Evolutionary conservation across 2,797 vertebrate genomes (phyloP).

Genomic region (Pipistrellus pygmaeus): DNA sequence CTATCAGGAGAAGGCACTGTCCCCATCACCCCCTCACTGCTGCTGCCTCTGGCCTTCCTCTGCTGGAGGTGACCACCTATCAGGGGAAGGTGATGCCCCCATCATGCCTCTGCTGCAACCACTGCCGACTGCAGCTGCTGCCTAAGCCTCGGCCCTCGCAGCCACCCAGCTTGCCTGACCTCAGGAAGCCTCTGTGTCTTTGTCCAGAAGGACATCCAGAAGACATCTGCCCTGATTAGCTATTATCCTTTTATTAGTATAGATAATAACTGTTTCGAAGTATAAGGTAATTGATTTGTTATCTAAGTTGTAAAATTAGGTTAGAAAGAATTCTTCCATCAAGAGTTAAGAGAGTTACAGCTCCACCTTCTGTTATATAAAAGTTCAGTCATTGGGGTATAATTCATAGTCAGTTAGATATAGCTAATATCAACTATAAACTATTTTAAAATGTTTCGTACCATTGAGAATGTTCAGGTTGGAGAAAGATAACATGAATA

Average conservation of each 20-base stretch:
- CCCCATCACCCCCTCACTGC: too few relatives aligned
- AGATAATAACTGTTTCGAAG: not conserved
- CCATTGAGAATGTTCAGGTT: not conserved
- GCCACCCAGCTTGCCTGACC: too few relatives aligned
- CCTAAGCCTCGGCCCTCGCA: too few relatives aligned
- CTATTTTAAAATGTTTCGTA: conserved; percentile 8
- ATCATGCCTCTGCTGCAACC: too few relatives aligned
- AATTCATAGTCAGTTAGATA: not conserved
- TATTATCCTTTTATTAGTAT: too few relatives aligned
- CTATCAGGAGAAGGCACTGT: too few relatives aligned
- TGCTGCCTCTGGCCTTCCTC: too few relatives aligned
- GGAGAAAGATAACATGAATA: not conserved
- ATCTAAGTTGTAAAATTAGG: conserved; percentile 35
- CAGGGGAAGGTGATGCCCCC: too few relatives aligned
- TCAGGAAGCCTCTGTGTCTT: too few relatives aligned
- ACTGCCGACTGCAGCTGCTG: too few relatives aligned
- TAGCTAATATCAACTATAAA: not conserved
- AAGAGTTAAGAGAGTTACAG: not conserved
- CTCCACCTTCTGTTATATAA: not conserved
- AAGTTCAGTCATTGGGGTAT: not conserved
- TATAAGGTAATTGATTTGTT: conserved; percentile 6
- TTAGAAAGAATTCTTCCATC: not conserved
- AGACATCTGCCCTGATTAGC: too few relatives aligned
- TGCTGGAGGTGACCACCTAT: accelerated
- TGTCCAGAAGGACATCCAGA: too few relatives aligned